These are phyloP conservation scores for Diorhabda sublineata DNA, from an alignment of 1,140 invertebrate genomes.

Conservation along the genomic window DNA sequence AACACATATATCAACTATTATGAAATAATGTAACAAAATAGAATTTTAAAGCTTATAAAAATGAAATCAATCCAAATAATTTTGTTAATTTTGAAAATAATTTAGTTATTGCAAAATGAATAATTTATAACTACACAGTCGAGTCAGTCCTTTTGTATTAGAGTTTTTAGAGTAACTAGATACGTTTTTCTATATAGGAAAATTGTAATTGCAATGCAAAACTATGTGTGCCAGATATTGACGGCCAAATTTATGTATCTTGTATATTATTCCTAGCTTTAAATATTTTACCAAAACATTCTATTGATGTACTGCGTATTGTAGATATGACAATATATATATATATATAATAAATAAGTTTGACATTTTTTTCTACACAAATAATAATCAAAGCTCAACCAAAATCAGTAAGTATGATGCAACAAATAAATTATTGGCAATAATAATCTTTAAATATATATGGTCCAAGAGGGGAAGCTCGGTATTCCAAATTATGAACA, in stretches of 20 bases:
- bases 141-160: constrained; percentile 9
- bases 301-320: constrained; percentile 2
- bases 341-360: neutral
- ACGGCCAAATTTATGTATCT: constrained; percentile 31
- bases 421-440: too few species aligned
- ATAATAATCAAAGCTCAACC: neutral
- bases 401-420: too few species aligned
- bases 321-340: neutral
- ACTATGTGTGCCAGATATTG: constrained; percentile 34
- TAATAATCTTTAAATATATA: too few species aligned
- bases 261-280: constrained; percentile 11
- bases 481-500: too few species aligned
- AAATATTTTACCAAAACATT: neutral
- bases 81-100: too few species aligned
- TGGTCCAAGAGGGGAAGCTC: too few species aligned
- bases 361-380: neutral
- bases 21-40: too few species aligned
- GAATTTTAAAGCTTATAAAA: too few species aligned
- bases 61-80: too few species aligned
- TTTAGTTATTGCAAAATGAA: too few species aligned
- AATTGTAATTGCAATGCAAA: constrained; percentile 39
- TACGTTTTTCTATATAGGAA: constrained; percentile 34
- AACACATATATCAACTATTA: too few species aligned
- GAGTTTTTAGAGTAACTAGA: neutral
- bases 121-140: too few species aligned